Evolutionary conservation across 2,113 vertebrate species (phyloP), one percentile per base, ranked within the genome.

Genomic region (Odocoileus virginianus): DNA sequence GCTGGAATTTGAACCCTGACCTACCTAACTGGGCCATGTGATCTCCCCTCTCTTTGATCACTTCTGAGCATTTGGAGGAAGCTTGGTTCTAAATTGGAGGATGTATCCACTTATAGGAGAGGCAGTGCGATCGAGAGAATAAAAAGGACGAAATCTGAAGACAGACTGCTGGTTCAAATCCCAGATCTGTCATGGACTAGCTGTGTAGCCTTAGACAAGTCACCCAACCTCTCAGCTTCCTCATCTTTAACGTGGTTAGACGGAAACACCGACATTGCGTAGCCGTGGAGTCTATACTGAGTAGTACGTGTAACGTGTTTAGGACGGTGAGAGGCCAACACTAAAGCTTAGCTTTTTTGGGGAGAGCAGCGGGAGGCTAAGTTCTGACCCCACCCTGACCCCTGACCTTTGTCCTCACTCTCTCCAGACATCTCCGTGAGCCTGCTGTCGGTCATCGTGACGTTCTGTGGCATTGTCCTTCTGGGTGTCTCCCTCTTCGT

Each of bases 401-500:
- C 97, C 60, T 94, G 91, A 78, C 82, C 90, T 78, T 89, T 96
- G 82, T 60, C 89, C 89, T 94, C 25, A 3, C 76, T 67, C 89
- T 86, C 96, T 97, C 21, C 98, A 99, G 99, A 99, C 98, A 99
- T 99, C 98, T 99, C 99, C 5, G 99, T 99, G 98, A 99, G 99
- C 23, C 99, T 99, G 92, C 99, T 99, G 94, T 99, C 99, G 0
- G 99, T 99, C 97, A 99, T 99, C 28, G 99, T 99, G 97, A 99
- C 99, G 0, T 99, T 99, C 99, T 99, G 99, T 13, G 99, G 99
- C 96, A 99, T 99, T 84, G 99, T 99, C 84, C 99, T 99, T 45
- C 99, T 99, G 94, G 99, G 99, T 4, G 99, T 99, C 89, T 99
- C 99, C 21, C 99, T 99, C 97, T 99, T 99, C 43, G 99, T 99